Conservation (phyloP, 2,113 vertebrate genomes). For the Struthio camelus region DNA sequence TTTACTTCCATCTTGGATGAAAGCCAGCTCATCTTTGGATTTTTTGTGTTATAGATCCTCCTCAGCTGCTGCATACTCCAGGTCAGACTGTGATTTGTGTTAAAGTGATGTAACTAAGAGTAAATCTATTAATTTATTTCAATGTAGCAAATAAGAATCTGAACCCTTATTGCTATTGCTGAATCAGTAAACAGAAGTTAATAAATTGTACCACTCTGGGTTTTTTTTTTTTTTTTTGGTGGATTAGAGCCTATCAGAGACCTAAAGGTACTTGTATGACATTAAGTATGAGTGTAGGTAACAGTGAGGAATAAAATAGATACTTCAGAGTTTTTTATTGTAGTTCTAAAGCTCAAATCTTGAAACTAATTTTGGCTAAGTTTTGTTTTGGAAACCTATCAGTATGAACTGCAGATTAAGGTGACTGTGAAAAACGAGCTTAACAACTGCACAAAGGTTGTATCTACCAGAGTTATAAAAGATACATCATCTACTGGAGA, state of each 20-base stretch:
- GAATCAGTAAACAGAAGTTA: neutral
- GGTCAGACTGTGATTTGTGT: conserved; percentile 21
- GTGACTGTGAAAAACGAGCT: neutral
- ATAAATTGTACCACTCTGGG: neutral
- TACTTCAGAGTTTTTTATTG: neutral
- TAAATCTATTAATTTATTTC: conserved; percentile 34
- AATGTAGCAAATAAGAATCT: neutral
- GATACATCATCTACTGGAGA: neutral
- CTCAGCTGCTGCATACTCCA: neutral
- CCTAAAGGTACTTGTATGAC: neutral
- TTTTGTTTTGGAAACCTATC: neutral
- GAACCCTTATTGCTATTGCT: neutral
- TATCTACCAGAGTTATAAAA: neutral
- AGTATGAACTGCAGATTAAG: neutral
- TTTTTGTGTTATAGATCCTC: conserved; percentile 1
- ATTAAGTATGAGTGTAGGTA: neutral
- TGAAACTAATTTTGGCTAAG: neutral
- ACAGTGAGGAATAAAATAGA: neutral
- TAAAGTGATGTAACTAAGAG: neutral
- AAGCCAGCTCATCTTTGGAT: neutral
- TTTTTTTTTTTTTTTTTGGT: neutral
- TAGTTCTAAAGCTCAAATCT: neutral
- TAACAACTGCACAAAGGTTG: neutral
- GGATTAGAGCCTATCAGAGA: neutral
- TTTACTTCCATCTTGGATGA: conserved; percentile 22